Evolutionary conservation across 2,888 invertebrate genomes (phyloP).

Genomic region (Nomada flava): DNA sequence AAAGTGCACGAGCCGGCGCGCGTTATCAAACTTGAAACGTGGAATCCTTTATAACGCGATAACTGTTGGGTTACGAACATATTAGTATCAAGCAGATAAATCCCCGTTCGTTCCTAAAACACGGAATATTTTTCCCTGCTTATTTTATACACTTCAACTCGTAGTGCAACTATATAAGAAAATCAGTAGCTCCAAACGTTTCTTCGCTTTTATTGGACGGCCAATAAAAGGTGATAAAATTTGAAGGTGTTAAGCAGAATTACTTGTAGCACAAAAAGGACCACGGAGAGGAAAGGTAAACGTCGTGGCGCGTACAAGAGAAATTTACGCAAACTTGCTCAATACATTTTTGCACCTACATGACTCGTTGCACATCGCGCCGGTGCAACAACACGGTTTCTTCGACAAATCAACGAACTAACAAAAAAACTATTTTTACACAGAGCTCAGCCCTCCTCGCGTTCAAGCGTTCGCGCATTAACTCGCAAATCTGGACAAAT

Average conservation of each 20-base stretch:
- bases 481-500: conserved; percentile 28
- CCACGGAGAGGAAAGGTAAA: background rate
- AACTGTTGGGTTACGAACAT: conserved; percentile 5
- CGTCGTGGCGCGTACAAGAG: background rate
- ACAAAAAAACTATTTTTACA: conserved; percentile 51
- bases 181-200: too few species aligned
- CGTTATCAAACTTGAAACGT: background rate
- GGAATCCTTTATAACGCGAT: background rate
- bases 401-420: conserved; percentile 21
- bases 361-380: conserved; percentile 4
- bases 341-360: conserved; percentile 38
- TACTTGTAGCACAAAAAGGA: background rate
- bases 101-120: too few species aligned
- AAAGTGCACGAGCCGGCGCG: background rate
- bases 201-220: too few species aligned
- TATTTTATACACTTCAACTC: too few species aligned
- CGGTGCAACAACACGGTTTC: background rate
- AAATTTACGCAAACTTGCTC: conserved; percentile 48
- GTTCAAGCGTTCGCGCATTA: background rate
- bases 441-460: background rate
- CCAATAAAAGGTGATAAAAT: background rate
- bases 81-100: too few species aligned
- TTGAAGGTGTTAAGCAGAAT: background rate
- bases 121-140: too few species aligned
- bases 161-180: too few species aligned